These are phyloP conservation scores for Automeris io DNA, from an alignment of 2,888 invertebrate genomes.

Conservation along the genomic window DNA sequence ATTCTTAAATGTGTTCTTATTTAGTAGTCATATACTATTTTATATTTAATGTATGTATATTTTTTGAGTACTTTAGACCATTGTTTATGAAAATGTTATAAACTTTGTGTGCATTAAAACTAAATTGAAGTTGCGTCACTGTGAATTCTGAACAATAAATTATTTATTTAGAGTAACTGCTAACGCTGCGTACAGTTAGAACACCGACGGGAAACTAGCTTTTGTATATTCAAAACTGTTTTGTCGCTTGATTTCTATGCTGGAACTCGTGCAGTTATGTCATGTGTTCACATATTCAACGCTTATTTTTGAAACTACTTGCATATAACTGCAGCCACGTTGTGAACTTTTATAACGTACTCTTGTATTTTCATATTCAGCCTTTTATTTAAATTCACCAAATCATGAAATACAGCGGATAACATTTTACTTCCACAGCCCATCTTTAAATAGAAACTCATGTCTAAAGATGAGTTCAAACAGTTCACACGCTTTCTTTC, in stretches of 20 bases:
- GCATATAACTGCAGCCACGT: slow-evolving; percentile 7
- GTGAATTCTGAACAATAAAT: slow-evolving; percentile 24
- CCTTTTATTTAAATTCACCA: too few species aligned
- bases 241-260: slow-evolving; percentile 5
- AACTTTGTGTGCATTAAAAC: slow-evolving; percentile 12
- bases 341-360: not conserved
- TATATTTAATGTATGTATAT: too few species aligned
- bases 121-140: slow-evolving; percentile 16
- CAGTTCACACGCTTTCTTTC: too few species aligned
- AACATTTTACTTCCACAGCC: too few species aligned
- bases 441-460: too few species aligned
- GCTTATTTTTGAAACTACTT: not conserved
- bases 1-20: too few species aligned
- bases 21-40: too few species aligned
- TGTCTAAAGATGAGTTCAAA: too few species aligned
- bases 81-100: too few species aligned
- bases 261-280: slow-evolving; percentile 1
- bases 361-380: too few species aligned
- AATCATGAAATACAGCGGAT: too few species aligned
- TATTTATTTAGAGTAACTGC: slow-evolving; percentile 25
- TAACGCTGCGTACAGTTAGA: slow-evolving; percentile 15
- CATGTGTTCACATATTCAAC: not conserved
- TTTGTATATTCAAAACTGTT: slow-evolving; percentile 15
- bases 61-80: too few species aligned
- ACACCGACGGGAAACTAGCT: slow-evolving; percentile 13